phyloP scores from a whole-genome alignment of 2,888 invertebrate genomes.

The Sphinx pinastri region DNA sequence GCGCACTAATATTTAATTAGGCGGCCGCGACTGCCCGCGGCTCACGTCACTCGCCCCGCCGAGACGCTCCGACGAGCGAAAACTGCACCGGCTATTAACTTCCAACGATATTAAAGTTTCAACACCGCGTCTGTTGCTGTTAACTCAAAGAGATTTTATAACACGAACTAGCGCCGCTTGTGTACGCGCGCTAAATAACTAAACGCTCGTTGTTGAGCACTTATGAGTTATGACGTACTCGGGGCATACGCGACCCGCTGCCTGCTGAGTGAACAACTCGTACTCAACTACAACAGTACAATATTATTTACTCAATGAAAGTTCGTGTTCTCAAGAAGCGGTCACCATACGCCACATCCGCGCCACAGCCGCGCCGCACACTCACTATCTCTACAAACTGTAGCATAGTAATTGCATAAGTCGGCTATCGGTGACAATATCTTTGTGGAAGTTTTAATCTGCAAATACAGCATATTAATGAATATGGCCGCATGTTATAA shows the following conservation, averaged over 20 bases:
- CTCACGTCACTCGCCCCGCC: background rate
- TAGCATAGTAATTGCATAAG: too few relatives aligned
- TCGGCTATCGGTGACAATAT: too few relatives aligned
- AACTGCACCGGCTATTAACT: constrained; percentile 32
- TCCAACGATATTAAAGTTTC: constrained; percentile 39
- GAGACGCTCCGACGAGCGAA: constrained; percentile 23
- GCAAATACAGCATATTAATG: too few relatives aligned
- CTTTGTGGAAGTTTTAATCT: too few relatives aligned
- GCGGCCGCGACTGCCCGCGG: background rate
- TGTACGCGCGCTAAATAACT: background rate
- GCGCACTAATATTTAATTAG: constrained; percentile 6
- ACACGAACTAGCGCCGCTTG: constrained; percentile 1
- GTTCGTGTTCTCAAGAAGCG: too few relatives aligned
- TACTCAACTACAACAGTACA: background rate
- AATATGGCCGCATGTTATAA: too few relatives aligned
- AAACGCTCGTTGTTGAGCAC: background rate
- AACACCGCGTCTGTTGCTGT: constrained; percentile 33
- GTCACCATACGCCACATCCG: too few relatives aligned
- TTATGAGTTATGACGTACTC: background rate
- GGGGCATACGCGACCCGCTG: background rate
- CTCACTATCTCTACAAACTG: too few relatives aligned
- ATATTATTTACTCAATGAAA: too few relatives aligned
- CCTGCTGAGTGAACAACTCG: background rate
- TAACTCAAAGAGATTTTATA: constrained; percentile 15
- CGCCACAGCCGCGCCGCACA: too few relatives aligned